Evolutionary conservation across 1,140 invertebrate species (phyloP), one percentile per base, ranked within the genome.

Genomic region (Lysiphlebus fabarum): DNA sequence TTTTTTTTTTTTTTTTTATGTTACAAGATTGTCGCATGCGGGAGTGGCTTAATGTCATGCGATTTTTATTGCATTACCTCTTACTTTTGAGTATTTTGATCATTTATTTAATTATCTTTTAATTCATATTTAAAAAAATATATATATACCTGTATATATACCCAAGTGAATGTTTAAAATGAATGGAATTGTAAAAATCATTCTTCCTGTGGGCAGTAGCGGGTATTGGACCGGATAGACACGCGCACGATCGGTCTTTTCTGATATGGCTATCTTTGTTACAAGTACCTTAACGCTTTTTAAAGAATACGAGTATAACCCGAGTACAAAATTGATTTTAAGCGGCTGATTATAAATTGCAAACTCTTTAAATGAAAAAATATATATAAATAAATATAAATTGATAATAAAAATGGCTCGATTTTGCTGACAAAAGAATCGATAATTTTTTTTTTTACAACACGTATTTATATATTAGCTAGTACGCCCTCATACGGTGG

Each of bases 261-360:
- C 59, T 56, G 65, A 67, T 68, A 68, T 61, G 67, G 67, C 65
- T 69, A 67, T 67, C 65, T 67, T 41, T 17, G 45, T 63, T 61
- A 70, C 68, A 66, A 67, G 66, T 62, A 9, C 47, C 55, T 63
- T 55, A 54, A 64, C 56, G 61, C 58, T 58, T 63, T 57, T 64
- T 59, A 60, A 59, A 53, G 60, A 53, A 57, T 49, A 61, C 51
- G 33, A 26, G 41, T 26, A 14, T 33, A 42, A 53, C 34, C n/a
- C n/a, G n/a, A 34, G 26, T 37, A 56, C 48, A 12, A 58, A 36
- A 62, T 57, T 62, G 67, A 72, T 72, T 62, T 57, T 65, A 54
- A 62, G 45, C 63, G 62, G 63, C 63, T 67, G 68, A 72, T 71
- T 67, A 56, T 58, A 36, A 26, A 17, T 60, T 12, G 9, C 37